Percentiles rank a stretch among this genome's conserved stretches.
Conservation (phyloP, 1,140 invertebrate species). For the Scaptodrosophila lebanonensis region DNA sequence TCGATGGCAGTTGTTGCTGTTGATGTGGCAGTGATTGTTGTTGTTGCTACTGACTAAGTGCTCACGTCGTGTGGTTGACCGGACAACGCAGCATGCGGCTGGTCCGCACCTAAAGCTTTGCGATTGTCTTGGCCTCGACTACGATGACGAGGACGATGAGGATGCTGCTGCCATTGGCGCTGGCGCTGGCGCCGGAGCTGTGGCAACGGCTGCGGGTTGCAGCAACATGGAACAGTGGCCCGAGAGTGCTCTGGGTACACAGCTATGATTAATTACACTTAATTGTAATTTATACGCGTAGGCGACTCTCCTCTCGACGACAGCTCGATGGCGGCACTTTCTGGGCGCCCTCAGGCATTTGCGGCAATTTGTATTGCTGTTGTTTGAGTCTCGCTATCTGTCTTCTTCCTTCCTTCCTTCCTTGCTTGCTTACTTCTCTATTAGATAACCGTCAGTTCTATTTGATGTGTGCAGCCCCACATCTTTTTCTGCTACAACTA, state of each 20-base stretch:
- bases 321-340: no score
- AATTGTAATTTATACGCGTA: constrained; percentile 66
- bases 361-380: no score
- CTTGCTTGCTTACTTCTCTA: no score
- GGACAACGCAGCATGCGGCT: constrained; percentile 45
- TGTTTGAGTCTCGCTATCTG: no score
- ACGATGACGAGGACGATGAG: constrained; percentile 22
- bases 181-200: neutral
- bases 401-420: no score
- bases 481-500: no score
- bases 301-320: neutral
- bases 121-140: constrained; percentile 40
- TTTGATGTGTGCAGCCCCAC: no score
- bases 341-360: constrained; percentile 12
- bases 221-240: neutral
- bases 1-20: constrained; percentile 3
- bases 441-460: no score
- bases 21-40: constrained; percentile 30
- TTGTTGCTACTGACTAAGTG: constrained; percentile 34
- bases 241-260: neutral
- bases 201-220: neutral
- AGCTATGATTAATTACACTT: constrained; percentile 69
- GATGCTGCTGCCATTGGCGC: constrained; percentile 7
- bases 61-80: constrained; percentile 59
- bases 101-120: no score